phyloP scores from a whole-genome alignment of 2,888 invertebrate genomes.

The Chrysomela aeneicollis region DNA sequence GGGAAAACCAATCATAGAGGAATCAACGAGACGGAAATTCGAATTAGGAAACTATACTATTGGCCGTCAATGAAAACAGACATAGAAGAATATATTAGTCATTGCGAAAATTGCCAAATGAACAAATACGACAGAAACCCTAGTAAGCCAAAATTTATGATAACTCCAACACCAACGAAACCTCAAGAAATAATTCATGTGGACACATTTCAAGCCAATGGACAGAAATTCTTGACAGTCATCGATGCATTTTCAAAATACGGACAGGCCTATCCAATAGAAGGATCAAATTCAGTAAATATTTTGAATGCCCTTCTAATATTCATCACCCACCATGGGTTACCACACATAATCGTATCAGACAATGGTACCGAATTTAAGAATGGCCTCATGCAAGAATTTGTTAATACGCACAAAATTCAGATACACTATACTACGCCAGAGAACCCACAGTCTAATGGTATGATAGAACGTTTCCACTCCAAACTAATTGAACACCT shows the following conservation, averaged over 20 bases:
- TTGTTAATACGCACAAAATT: slow-evolving; percentile 30
- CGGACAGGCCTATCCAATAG: slow-evolving; percentile 11
- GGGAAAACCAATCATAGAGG: slow-evolving; percentile 18
- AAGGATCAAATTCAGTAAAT: slow-evolving; percentile 10
- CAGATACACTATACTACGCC: slow-evolving; percentile 25
- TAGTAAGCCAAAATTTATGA: slow-evolving; percentile 11
- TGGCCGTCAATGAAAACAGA: slow-evolving; percentile 9
- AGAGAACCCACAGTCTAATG: slow-evolving; percentile 29
- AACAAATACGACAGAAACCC: slow-evolving; percentile 23
- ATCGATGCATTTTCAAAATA: slow-evolving; percentile 19
- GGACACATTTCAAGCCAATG: slow-evolving; percentile 14
- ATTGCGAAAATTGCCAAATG: neutral
- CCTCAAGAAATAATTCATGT: slow-evolving; percentile 23
- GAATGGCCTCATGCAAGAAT: slow-evolving; percentile 24
- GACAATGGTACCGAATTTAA: slow-evolving; percentile 29
- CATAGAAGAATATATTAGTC: neutral
- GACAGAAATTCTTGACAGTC: slow-evolving; percentile 18
- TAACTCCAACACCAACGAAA: slow-evolving; percentile 17
- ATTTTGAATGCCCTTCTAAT: slow-evolving; percentile 13
- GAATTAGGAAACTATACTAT: slow-evolving; percentile 12
- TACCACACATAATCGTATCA: slow-evolving; percentile 22
- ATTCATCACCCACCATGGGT: slow-evolving; percentile 23
- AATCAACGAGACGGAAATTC: slow-evolving; percentile 10
- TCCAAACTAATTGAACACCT: slow-evolving; percentile 26
- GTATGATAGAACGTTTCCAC: slow-evolving; percentile 25